Percentiles rank a stretch among this genome's conserved stretches.
Evolutionary conservation across 2,113 vertebrate genomes (phyloP).

Genomic region (Carassius carassius): DNA sequence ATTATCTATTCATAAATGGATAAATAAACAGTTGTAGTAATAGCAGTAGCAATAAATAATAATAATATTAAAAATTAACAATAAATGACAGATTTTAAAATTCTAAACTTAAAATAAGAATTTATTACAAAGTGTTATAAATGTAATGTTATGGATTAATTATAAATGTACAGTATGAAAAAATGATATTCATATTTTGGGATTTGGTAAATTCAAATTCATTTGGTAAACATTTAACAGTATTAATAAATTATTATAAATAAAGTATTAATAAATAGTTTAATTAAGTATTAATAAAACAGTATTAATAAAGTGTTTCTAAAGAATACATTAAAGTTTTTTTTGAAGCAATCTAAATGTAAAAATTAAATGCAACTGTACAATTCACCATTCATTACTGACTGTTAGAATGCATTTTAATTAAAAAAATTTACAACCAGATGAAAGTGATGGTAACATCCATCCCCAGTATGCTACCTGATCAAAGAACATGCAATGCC

Average conservation of each 20-base stretch:
- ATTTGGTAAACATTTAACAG: background rate
- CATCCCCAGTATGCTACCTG: background rate
- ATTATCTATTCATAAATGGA: too few relatives aligned
- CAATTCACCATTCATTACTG: background rate
- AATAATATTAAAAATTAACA: too few relatives aligned
- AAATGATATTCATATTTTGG: background rate
- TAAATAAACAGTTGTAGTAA: too few relatives aligned
- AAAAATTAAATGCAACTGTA: background rate
- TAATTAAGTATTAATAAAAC: background rate
- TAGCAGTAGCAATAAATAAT: too few relatives aligned
- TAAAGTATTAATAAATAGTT: background rate
- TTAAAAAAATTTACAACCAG: background rate
- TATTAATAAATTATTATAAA: background rate
- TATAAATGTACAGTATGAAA: background rate
- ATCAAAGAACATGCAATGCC: background rate
- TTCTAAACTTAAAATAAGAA: too few relatives aligned
- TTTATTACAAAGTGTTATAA: too few relatives aligned
- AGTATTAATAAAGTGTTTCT: background rate
- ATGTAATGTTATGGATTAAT: too few relatives aligned
- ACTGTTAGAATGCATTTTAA: background rate
- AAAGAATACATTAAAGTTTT: background rate
- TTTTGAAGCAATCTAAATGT: background rate
- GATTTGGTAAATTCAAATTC: background rate
- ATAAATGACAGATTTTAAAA: too few relatives aligned
- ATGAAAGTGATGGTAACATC: background rate